These are phyloP conservation scores for Chrysopilus asiliformis DNA, from an alignment of 2,888 invertebrate genomes.

Conservation along the genomic window DNA sequence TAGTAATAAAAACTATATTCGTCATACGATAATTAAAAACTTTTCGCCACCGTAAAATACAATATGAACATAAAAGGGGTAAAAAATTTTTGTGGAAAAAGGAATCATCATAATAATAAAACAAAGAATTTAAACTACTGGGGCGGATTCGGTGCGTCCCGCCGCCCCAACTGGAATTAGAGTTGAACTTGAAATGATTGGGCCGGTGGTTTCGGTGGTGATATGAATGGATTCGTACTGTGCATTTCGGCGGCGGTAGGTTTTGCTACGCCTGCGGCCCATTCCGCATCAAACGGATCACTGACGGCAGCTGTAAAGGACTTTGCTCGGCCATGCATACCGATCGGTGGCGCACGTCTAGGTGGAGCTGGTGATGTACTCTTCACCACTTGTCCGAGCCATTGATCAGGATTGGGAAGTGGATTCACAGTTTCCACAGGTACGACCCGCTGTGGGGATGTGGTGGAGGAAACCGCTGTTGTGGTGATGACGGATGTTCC, in stretches of 20 bases:
- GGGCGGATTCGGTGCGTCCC: too few relatives aligned
- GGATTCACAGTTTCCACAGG: slow-evolving; percentile 35
- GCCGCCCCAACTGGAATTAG: slow-evolving; percentile 23
- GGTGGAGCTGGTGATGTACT: slow-evolving; percentile 42
- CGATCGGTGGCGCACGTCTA: slow-evolving; percentile 43
- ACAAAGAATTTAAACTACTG: too few relatives aligned
- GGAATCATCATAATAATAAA: too few relatives aligned
- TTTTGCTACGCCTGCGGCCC: slow-evolving; percentile 53
- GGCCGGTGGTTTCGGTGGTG: slow-evolving; percentile 35
- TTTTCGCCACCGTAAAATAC: too few relatives aligned
- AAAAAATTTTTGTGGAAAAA: too few relatives aligned
- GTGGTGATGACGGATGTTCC: slow-evolving; percentile 42
- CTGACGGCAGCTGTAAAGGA: slow-evolving; percentile 41
- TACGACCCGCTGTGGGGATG: slow-evolving; percentile 20
- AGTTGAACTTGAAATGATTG: slow-evolving; percentile 38
- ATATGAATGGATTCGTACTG: slow-evolving; percentile 37
- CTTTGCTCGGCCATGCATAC: slow-evolving; percentile 43
- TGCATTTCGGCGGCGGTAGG: slow-evolving; percentile 34
- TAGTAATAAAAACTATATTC: too few relatives aligned
- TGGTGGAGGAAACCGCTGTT: slow-evolving; percentile 19
- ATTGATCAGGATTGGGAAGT: slow-evolving; percentile 70
- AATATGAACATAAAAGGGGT: too few relatives aligned
- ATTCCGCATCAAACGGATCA: slow-evolving; percentile 76
- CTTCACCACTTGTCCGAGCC: slow-evolving; percentile 61
- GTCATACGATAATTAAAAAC: too few relatives aligned